A percentile compares a stretch with the other conserved stretches of the same genome.
These are phyloP conservation scores for Otis tarda DNA, from an alignment of 2,113 vertebrate species.

Conservation along the genomic window DNA sequence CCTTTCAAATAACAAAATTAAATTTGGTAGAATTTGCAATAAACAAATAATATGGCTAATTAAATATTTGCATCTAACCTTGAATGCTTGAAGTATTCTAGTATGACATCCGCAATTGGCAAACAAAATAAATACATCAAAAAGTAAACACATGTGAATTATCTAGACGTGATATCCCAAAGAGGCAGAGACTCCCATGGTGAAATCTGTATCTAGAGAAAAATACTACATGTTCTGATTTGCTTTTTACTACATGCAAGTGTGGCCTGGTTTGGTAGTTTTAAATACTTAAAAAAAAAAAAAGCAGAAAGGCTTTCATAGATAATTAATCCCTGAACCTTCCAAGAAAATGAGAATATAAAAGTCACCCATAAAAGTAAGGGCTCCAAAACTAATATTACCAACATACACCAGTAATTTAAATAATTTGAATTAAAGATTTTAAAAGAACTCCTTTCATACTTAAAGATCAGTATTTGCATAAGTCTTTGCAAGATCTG, in stretches of 20 bases:
- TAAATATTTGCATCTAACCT: background rate
- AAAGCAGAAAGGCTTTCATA: background rate
- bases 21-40: background rate
- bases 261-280: background rate
- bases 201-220: background rate
- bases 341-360: background rate
- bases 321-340: background rate
- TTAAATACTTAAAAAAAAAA: background rate
- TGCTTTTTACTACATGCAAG: background rate
- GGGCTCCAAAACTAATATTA: background rate
- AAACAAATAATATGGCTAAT: background rate
- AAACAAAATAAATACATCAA: background rate
- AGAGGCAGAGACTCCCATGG: background rate
- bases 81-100: background rate
- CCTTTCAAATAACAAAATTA: background rate
- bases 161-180: background rate
- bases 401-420: background rate
- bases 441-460: background rate
- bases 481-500: background rate
- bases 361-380: background rate
- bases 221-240: background rate
- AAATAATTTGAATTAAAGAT: background rate
- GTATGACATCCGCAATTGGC: background rate
- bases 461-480: constrained; percentile 18
- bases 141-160: background rate